Base-by-base conservation (phyloP, 2,888 invertebrate genomes). In the Spisula solida region DNA sequence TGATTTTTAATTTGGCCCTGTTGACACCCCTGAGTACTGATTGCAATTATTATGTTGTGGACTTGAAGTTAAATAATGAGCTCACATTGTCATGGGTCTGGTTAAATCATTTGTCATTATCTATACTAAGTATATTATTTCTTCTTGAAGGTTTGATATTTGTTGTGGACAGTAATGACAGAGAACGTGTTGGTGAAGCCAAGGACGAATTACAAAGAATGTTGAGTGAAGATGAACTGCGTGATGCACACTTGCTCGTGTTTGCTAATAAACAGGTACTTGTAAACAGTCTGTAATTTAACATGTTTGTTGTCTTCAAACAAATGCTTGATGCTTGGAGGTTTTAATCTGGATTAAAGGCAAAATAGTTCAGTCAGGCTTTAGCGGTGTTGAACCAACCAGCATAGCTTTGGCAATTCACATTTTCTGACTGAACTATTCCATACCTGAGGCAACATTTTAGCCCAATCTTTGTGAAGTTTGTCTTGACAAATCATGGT, bases 131-230 rank as follows among this genome's bases (percentile, higher is more conserved):
- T 56, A 20, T 56, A n/a, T 6, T 56, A 18, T 56, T 6, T 41
- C 0, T 34, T n/a, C 82, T 90, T 95, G 51, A 93, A 97, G 97
- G 97, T 93, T 95, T 99, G 97, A 99, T 99, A 97, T 99, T 99
- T 97, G 99, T 99, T 97, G 99, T 99, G 97, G 99, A 99, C 98
- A 99, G 99, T 97, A 99, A 99, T 97, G 99, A 99, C 97, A 98
- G 99, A 97, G 99, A 99, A 97, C 98, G 99, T 98, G 98, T 99
- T 95, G 99, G 99, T 80, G 99, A 99, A 97, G 99, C 99, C 95
- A 98, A 99, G 96, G 99, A 99, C 97, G 99, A 99, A 97, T 97
- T 99, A 96, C 99, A 99, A 98, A 97, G 99, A 97, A 99, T 99
- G 99, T 97, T 99, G 97, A 99, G 99, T 94, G 99, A 99, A 97